Evolutionary conservation across 2,113 vertebrate species (phyloP).

Genomic region (Toxotes chatareus): DNA sequence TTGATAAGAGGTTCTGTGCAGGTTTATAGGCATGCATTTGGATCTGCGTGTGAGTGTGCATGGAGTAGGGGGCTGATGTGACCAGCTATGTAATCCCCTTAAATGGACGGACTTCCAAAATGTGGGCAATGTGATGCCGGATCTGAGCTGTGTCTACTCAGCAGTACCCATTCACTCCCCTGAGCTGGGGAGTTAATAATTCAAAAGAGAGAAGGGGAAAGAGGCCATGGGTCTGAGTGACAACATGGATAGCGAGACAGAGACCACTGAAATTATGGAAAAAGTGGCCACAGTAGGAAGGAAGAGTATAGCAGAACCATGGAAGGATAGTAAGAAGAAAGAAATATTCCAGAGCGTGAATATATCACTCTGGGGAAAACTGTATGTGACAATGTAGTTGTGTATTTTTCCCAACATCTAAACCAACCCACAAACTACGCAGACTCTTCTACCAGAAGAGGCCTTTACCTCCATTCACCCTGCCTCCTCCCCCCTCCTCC

Average conservation of each 20-base stretch:
- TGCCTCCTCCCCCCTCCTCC: constrained; percentile 1
- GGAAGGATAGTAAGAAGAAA: background rate
- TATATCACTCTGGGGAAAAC: background rate
- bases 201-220: constrained; percentile 77
- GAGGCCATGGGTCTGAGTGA: constrained; percentile 64
- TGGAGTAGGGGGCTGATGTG: constrained; percentile 22
- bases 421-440: constrained; percentile 7
- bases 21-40: background rate
- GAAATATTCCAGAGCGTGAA: background rate
- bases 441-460: background rate
- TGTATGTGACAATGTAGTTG: background rate
- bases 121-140: constrained; percentile 76
- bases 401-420: constrained; percentile 11
- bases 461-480: background rate
- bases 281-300: constrained; percentile 7
- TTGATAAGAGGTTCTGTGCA: background rate
- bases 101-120: constrained; percentile 78
- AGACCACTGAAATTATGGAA: constrained; percentile 26
- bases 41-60: constrained; percentile 10
- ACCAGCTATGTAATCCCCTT: constrained; percentile 67
- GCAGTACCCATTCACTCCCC: constrained; percentile 81
- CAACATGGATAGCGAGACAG: constrained; percentile 38
- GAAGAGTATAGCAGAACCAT: constrained; percentile 12
- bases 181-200: constrained; percentile 84
- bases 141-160: constrained; percentile 81